A percentile compares a stretch with the other conserved stretches of the same genome.
phyloP scores from a whole-genome alignment of 2,797 vertebrate species.

The Macrochelys suwanniensis region DNA sequence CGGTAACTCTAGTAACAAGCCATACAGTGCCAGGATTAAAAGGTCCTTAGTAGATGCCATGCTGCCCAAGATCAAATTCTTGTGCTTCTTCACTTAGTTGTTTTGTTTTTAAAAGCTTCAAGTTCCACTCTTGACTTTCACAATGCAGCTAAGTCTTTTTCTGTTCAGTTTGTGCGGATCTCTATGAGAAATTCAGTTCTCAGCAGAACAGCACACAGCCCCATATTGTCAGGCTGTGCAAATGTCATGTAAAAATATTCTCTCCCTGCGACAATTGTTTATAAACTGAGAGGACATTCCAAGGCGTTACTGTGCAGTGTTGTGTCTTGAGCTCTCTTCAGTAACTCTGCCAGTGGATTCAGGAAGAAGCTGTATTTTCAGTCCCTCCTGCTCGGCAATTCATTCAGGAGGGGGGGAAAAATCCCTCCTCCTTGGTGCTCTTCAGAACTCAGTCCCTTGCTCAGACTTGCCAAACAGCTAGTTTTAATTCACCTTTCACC shows the following conservation, averaged over 20 bases:
- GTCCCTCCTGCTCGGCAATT: constrained; percentile 76
- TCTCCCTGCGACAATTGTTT: constrained; percentile 75
- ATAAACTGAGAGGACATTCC: constrained; percentile 77
- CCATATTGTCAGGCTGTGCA: constrained; percentile 74
- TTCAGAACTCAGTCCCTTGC: constrained; percentile 78
- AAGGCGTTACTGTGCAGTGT: constrained; percentile 73
- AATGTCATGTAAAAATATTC: constrained; percentile 70
- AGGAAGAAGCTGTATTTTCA: constrained; percentile 74
- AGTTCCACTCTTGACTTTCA: constrained; percentile 69
- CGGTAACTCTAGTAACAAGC: constrained; percentile 69
- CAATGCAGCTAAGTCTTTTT: constrained; percentile 42
- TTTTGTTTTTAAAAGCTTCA: constrained; percentile 32
- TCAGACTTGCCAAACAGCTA: constrained; percentile 81
- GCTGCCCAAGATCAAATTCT: constrained; percentile 57
- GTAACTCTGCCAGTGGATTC: constrained; percentile 67
- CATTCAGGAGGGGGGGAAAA: constrained; percentile 72
- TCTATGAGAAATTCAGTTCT: constrained; percentile 45
- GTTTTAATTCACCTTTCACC: constrained; percentile 84
- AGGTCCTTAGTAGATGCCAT: constrained; percentile 74
- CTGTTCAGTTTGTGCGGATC: constrained; percentile 58
- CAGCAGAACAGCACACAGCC: constrained; percentile 70
- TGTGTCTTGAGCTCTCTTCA: constrained; percentile 72
- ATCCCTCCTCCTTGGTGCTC: constrained; percentile 64
- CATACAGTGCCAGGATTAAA: constrained; percentile 71
- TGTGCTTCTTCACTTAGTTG: constrained; percentile 54